These are phyloP conservation scores for Cynopterus sphinx DNA, from an alignment of 2,797 vertebrate genomes.

Conservation along the genomic window DNA sequence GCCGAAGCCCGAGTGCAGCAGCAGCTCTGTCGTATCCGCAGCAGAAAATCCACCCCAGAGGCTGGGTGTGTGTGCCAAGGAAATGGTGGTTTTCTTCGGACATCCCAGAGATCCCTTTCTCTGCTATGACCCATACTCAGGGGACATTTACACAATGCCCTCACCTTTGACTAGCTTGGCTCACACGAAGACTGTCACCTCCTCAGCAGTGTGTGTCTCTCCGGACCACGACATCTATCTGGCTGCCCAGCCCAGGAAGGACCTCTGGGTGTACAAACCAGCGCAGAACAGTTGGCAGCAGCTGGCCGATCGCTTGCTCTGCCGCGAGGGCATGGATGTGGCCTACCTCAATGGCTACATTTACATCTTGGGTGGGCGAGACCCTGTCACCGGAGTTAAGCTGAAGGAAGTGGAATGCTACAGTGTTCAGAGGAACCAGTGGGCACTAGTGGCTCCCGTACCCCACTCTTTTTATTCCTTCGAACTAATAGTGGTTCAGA, in stretches of 20 bases:
- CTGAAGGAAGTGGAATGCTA: conserved; percentile 93
- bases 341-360: conserved; percentile 91
- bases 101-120: conserved; percentile 91
- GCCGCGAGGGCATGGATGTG: conserved; percentile 90
- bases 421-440: conserved; percentile 92
- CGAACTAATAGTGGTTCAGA: conserved; percentile 91
- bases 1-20: conserved; percentile 35
- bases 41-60: conserved; percentile 85
- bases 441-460: conserved; percentile 90
- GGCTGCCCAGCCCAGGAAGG: conserved; percentile 91
- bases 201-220: conserved; percentile 89
- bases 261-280: conserved; percentile 92
- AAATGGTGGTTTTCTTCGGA: conserved; percentile 93
- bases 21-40: conserved; percentile 54
- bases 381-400: conserved; percentile 88
- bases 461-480: conserved; percentile 92
- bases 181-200: conserved; percentile 90
- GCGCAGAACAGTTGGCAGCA: conserved; percentile 91
- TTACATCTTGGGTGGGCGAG: conserved; percentile 91
- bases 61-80: conserved; percentile 90
- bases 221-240: conserved; percentile 91
- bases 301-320: conserved; percentile 89
- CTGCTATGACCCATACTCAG: conserved; percentile 91
- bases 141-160: conserved; percentile 91
- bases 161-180: conserved; percentile 89